These are phyloP conservation scores for Steatornis caripensis DNA, from an alignment of 2,113 vertebrate genomes.

Conservation along the genomic window DNA sequence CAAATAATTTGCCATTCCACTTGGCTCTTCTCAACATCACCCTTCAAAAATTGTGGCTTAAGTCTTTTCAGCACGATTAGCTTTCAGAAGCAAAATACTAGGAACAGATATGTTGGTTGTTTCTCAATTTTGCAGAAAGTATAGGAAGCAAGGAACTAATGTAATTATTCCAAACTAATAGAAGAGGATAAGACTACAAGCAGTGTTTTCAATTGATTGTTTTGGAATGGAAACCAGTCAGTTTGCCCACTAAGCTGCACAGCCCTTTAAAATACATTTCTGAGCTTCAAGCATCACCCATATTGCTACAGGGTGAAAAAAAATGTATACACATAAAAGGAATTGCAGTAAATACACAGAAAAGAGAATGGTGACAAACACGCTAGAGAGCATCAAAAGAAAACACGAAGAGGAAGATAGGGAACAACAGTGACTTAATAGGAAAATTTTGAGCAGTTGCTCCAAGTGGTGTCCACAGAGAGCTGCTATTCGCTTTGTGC, in stretches of 20 bases:
- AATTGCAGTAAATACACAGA: background rate
- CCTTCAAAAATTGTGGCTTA: background rate
- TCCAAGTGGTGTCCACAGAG: background rate
- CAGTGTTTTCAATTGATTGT: background rate
- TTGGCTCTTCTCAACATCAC: background rate
- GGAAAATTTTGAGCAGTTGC: background rate
- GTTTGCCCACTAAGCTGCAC: background rate
- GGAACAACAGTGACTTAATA: background rate
- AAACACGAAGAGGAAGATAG: background rate
- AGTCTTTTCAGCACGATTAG: background rate
- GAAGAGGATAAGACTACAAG: background rate
- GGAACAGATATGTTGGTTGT: background rate
- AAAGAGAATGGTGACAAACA: background rate
- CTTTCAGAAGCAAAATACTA: background rate
- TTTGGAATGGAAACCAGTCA: background rate
- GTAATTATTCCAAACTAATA: background rate
- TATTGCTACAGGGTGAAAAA: background rate
- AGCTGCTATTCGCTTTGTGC: background rate
- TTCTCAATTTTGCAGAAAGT: background rate
- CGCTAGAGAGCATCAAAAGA: background rate
- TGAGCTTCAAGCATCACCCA: background rate
- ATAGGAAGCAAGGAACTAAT: background rate
- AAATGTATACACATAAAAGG: background rate
- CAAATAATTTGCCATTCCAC: background rate
- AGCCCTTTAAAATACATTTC: background rate